Evolutionary conservation across 2,797 vertebrate species (phyloP).

Genomic region (Coregonus suidteri): DNA sequence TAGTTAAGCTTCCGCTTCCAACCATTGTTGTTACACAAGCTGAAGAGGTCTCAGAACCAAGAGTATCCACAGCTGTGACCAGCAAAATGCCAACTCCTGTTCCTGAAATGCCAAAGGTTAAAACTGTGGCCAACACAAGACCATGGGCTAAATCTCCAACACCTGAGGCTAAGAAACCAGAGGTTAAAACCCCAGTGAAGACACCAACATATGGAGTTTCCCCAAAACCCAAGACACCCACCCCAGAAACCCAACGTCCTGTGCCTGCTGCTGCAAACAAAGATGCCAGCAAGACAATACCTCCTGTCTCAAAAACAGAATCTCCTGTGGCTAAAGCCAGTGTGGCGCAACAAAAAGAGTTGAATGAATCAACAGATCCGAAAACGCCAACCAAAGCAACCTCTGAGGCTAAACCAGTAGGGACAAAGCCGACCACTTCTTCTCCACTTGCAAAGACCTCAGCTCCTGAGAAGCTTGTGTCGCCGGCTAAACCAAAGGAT

Average conservation of each 20-base stretch:
- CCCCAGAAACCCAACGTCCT: slow-evolving; percentile 47
- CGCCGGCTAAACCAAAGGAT: slow-evolving; percentile 31
- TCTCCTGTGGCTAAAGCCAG: slow-evolving; percentile 33
- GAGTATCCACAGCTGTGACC: slow-evolving; percentile 29
- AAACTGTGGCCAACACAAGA: slow-evolving; percentile 45
- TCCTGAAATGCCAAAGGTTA: slow-evolving; percentile 42
- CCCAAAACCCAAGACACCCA: slow-evolving; percentile 45
- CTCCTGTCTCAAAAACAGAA: slow-evolving; percentile 53
- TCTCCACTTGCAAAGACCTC: slow-evolving; percentile 20
- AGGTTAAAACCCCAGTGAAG: slow-evolving; percentile 42
- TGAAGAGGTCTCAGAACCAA: slow-evolving; percentile 40
- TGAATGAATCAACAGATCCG: slow-evolving; percentile 34
- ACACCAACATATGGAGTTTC: slow-evolving; percentile 40
- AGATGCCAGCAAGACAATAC: slow-evolving; percentile 52
- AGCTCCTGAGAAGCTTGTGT: slow-evolving; percentile 29
- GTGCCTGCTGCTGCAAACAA: slow-evolving; percentile 32
- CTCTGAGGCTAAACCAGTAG: slow-evolving; percentile 33
- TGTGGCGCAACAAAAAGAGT: slow-evolving; percentile 26
- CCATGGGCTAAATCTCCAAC: slow-evolving; percentile 42
- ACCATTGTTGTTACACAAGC: slow-evolving; percentile 52
- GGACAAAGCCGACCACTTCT: slow-evolving; percentile 27
- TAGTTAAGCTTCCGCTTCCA: slow-evolving; percentile 38
- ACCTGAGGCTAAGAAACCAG: slow-evolving; percentile 31
- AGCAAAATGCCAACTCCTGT: slow-evolving; percentile 23
- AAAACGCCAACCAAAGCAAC: slow-evolving; percentile 29